A percentile compares a stretch with the other conserved stretches of the same genome.
phyloP scores from a whole-genome alignment of 92 coral and sea anemone genomes.

The Galaxea fascicularis region DNA sequence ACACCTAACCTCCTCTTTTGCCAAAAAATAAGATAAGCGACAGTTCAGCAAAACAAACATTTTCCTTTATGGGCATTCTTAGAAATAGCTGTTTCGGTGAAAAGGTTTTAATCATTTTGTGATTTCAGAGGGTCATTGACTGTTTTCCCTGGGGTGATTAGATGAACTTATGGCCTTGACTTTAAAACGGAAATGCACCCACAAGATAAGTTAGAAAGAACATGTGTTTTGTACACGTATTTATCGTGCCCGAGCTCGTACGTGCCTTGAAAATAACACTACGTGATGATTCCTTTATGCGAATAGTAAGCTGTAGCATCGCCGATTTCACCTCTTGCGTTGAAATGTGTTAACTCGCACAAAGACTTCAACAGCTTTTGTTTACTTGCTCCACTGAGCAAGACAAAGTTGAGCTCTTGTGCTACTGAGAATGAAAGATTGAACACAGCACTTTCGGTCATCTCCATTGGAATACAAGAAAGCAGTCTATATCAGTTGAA shows the following conservation, averaged over 20 bases:
- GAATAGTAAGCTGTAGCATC: too few relatives aligned
- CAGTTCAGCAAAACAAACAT: not conserved
- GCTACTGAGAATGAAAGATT: not conserved
- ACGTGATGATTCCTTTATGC: not conserved
- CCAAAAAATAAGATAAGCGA: not conserved
- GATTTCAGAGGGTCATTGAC: not conserved
- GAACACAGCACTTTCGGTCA: not conserved
- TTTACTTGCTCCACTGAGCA: slow-evolving; percentile 17
- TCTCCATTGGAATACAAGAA: too few relatives aligned
- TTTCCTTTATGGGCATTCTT: not conserved
- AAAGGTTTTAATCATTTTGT: not conserved
- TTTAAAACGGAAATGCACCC: slow-evolving; percentile 31
- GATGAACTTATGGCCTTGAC: not conserved
- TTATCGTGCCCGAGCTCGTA: not conserved
- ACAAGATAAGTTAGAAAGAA: not conserved
- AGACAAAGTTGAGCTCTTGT: not conserved
- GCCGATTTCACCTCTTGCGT: too few relatives aligned
- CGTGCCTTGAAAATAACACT: not conserved
- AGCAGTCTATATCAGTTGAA: not conserved
- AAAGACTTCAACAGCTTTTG: too few relatives aligned
- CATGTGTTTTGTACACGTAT: slow-evolving; percentile 8
- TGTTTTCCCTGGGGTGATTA: not conserved
- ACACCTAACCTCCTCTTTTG: not conserved
- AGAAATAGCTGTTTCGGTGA: not conserved
- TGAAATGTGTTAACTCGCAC: too few relatives aligned